Base-by-base conservation (phyloP, 2,888 invertebrate species). In the Chrysina gloriosa region DNA sequence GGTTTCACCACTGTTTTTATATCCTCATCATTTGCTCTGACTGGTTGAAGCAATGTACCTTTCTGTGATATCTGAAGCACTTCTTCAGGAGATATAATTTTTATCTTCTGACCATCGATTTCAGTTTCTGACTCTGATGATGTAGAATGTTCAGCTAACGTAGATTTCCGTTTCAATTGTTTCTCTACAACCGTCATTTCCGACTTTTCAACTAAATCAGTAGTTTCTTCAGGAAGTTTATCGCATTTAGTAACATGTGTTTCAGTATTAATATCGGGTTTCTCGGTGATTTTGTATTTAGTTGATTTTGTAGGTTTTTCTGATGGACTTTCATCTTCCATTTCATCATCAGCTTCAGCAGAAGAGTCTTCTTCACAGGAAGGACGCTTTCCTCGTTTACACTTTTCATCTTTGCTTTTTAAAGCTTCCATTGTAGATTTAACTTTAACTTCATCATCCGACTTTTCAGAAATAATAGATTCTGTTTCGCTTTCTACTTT, bases 321-420 rank as follows among this genome's bases (percentile, higher is more conserved):
- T 48, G 52, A 61, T 9, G 64, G 65, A 3, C 85, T 82, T 77
- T 88, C 88, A 67, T 89, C 89, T 72, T 89, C 89, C 89, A 89
- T 89, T 78, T 89, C 89, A 78, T 89, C 89, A 75, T 89, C 89
- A 23, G 89, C 89, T 77, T 89, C 89, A 0, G 89, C 89, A 4
- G 88, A 88, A 0, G 89, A 89, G 77, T 89, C 89, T 78, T 89
- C 89, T 31, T 84, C 88, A 36, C 85, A 86, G 0, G 85, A 85
- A 72, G 78, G 83, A 75, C 78, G 81, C 73, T 74, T 83, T 29
- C 78, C 81, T 74, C 73, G 76, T 71, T 79, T 83, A 75, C 69
- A 69, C 56, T 78, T 76, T 34, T 77, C 75, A 47, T 73, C 72
- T 69, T 77, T 72, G 16, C 69, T 71, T 65, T 78, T 78, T 29